Percentiles rank a stretch among this genome's conserved stretches.
These are phyloP conservation scores for Holothuria leucospilota DNA, from an alignment of 53 echinoderm and acorn worm species.

Conservation along the genomic window DNA sequence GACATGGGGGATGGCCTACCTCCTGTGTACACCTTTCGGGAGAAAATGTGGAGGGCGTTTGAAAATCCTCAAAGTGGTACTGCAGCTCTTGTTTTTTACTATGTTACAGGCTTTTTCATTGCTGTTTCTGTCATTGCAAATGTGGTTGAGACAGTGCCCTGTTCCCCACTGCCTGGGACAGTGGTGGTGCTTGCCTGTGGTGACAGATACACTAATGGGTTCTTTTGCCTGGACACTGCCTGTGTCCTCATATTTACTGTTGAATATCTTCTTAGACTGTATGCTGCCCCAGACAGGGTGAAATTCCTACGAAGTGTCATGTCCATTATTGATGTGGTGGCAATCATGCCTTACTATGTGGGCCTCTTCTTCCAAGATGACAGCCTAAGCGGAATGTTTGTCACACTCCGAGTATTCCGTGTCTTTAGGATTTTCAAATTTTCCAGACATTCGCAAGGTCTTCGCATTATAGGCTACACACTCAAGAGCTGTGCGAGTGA, in stretches of 20 bases:
- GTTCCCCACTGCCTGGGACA: constrained; percentile 87
- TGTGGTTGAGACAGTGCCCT: constrained; percentile 91
- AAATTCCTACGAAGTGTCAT: constrained; percentile 97
- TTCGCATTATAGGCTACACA: constrained; percentile 97
- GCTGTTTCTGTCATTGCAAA: constrained; percentile 97
- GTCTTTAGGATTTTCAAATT: constrained; percentile 99
- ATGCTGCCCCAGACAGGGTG: constrained; percentile 86
- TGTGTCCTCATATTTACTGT: constrained; percentile 97
- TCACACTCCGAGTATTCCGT: constrained; percentile 96
- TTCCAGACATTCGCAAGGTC: constrained; percentile 99
- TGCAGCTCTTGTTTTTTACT: constrained; percentile 89
- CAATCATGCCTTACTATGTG: constrained; percentile 96
- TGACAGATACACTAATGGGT: constrained; percentile 79
- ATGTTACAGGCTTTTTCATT: constrained; percentile 98
- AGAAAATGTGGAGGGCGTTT: constrained; percentile 96
- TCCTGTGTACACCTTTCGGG: constrained; percentile 69
- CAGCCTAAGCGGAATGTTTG: constrained; percentile 95
- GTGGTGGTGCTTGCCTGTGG: constrained; percentile 82
- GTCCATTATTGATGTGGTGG: constrained; percentile 98
- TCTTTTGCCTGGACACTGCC: constrained; percentile 97
- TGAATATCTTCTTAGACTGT: constrained; percentile 94
- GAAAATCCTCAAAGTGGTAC: constrained; percentile 94
- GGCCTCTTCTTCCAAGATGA: constrained; percentile 94
- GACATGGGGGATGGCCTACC: constrained; percentile 81
- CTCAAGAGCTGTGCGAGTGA: constrained; percentile 99